Percentiles rank a stretch among this genome's conserved stretches.
These are phyloP conservation scores for Oreochromis niloticus DNA, from an alignment of 2,113 vertebrate species.

Conservation along the genomic window DNA sequence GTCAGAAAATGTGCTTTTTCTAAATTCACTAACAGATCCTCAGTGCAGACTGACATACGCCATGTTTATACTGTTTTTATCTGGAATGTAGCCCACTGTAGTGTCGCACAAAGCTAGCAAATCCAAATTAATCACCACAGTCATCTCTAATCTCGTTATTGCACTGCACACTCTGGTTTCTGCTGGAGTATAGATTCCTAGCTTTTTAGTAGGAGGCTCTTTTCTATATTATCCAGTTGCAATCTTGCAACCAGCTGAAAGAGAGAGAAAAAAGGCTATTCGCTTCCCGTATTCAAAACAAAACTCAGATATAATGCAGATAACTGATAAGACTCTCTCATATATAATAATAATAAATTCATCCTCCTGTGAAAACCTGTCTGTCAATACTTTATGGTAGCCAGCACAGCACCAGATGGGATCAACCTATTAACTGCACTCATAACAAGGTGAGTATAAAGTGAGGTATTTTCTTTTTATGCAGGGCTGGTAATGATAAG, in stretches of 20 bases:
- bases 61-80: background rate
- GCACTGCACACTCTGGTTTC: background rate
- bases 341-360: background rate
- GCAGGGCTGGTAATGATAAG: background rate
- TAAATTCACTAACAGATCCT: background rate
- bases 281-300: background rate
- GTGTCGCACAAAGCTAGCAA: background rate
- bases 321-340: background rate
- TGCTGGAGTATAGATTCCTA: background rate
- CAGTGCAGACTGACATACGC: background rate
- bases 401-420: background rate
- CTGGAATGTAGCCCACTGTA: background rate
- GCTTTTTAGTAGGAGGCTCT: background rate
- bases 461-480: background rate
- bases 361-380: background rate
- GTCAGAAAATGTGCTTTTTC: background rate
- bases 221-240: background rate
- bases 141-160: background rate
- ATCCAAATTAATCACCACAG: background rate
- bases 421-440: background rate
- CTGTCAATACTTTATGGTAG: background rate
- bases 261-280: background rate
- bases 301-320: background rate
- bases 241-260: background rate
- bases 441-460: background rate